These are phyloP conservation scores for Leptinotarsa undecemlineata DNA, from an alignment of 1,140 invertebrate species.

Conservation along the genomic window DNA sequence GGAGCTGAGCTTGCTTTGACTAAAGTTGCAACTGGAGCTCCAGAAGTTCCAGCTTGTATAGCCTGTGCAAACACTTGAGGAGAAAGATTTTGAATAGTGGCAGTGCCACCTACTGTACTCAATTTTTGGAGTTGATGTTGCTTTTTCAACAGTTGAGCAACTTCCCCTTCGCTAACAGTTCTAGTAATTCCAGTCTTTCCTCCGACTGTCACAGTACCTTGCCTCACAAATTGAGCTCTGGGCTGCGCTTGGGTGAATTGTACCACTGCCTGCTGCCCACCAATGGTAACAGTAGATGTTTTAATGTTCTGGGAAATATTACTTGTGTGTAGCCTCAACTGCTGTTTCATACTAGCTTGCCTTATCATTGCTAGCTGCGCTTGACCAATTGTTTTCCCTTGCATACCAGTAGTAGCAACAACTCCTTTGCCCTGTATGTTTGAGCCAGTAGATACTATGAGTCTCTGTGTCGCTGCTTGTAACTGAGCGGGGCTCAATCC, in stretches of 20 bases:
- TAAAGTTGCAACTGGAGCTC: constrained; percentile 60
- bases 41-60: constrained; percentile 56
- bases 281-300: constrained; percentile 51
- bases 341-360: constrained; percentile 52
- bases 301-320: constrained; percentile 53
- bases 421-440: constrained; percentile 48
- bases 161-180: constrained; percentile 69
- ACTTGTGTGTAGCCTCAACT: constrained; percentile 56
- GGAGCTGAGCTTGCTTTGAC: constrained; percentile 64
- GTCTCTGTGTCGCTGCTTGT: constrained; percentile 57
- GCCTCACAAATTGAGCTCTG: constrained; percentile 50
- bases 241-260: constrained; percentile 53
- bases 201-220: constrained; percentile 50
- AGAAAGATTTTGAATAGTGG: constrained; percentile 55
- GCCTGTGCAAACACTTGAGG: constrained; percentile 65
- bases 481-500: constrained; percentile 56
- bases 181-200: constrained; percentile 58
- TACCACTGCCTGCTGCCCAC: constrained; percentile 50
- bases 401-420: constrained; percentile 55
- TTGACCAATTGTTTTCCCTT: constrained; percentile 58
- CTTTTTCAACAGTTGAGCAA: constrained; percentile 71
- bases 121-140: constrained; percentile 66
- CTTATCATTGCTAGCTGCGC: constrained; percentile 59
- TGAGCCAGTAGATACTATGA: constrained; percentile 55
- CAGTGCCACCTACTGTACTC: constrained; percentile 48